A percentile compares a stretch with the other conserved stretches of the same genome.
phyloP scores from a whole-genome alignment of 2,113 vertebrate genomes.

The Halcyon senegalensis region DNA sequence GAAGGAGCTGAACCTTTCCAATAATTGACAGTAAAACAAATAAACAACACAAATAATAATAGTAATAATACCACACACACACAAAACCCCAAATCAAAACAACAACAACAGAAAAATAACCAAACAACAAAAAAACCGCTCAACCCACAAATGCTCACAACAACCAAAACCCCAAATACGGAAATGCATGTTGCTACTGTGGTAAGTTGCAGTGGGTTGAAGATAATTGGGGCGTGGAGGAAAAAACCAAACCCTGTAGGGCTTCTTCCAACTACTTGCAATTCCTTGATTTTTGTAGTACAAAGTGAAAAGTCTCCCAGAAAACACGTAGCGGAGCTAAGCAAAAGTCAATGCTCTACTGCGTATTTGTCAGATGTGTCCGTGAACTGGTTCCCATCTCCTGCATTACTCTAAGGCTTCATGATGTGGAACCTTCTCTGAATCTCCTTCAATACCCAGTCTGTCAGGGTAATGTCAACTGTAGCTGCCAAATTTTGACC shows the following conservation, averaged over 20 bases:
- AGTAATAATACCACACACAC: neutral
- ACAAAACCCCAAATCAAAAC: neutral
- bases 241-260: neutral
- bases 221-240: neutral
- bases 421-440: neutral
- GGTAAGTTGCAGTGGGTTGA: neutral
- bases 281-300: neutral
- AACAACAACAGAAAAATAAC: neutral
- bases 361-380: rapidly evolving
- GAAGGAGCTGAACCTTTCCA: neutral
- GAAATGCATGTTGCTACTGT: neutral
- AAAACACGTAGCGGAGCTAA: neutral
- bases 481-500: neutral
- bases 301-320: neutral
- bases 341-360: neutral
- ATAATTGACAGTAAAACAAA: neutral
- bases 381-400: neutral
- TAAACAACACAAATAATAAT: neutral
- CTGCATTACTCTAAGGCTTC: neutral
- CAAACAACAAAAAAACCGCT: neutral
- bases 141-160: no score
- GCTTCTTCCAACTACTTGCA: neutral
- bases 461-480: neutral
- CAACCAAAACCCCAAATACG: neutral
- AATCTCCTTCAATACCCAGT: neutral